Evolutionary conservation across 2,113 vertebrate species (phyloP), one percentile per base, ranked within the genome.

Genomic region (Peromyscus leucopus): DNA sequence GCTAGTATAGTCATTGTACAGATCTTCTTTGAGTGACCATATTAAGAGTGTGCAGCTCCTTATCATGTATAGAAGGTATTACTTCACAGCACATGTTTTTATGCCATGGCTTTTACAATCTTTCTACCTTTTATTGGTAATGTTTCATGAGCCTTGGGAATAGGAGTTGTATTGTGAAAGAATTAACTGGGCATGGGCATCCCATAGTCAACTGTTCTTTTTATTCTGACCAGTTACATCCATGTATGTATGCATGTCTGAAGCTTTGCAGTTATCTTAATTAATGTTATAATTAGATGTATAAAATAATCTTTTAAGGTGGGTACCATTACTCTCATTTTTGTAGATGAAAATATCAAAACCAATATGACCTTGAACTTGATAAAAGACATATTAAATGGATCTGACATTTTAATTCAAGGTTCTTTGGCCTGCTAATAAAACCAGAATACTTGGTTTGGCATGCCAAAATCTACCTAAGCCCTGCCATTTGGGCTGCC

Each of bases 381-480:
- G 48, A 9, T 80, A 39, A 94, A 84, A 48, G 17, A 11, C 31
- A 61, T 39, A 63, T 76, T 17, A 33, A 79, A 80, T 59, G 5
- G 22, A 36, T 15, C 16, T 93, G 65, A 95, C 39, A 94, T 93
- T 91, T 96, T 55, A 94, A 93, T 46, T 84, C 15, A 59, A 16
- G 8, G 1, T 17, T 93, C 28, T 90, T 88, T 75, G 51, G 16
- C 22, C 12, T 92, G 74, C 67, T n/a, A 75, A 84, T 76, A 92
- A 92, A 96, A 88, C 36, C 76, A 91, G 13, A 65, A 83, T 61
- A 61, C 3, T 19, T 93, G 46, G 59, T 86, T 84, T 72, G 15
- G 22, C 1, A 65, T 42, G 10, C 42, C 39, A 90, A 75, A 19
- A 76, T 89, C n/a, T 7, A 65, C 24, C 28, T 46, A 74, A 96